These are phyloP conservation scores for Apodemia mormo DNA, from an alignment of 2,888 invertebrate species.

Conservation along the genomic window DNA sequence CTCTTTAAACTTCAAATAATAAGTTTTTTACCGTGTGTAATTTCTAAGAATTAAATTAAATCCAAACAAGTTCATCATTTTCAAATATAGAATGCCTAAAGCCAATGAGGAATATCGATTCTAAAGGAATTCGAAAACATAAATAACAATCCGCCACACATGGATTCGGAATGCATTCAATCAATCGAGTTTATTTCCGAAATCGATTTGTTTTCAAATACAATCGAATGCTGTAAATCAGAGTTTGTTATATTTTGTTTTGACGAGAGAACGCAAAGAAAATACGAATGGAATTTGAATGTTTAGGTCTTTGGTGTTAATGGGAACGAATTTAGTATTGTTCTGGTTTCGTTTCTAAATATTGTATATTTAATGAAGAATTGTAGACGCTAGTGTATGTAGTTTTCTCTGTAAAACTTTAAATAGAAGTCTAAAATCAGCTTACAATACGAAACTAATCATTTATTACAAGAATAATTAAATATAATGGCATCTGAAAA, in stretches of 20 bases:
- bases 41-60: neutral
- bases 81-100: neutral
- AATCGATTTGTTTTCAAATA: conserved; percentile 25
- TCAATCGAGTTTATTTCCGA: conserved; percentile 28
- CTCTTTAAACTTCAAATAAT: too few species aligned
- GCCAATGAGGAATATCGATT: conserved; percentile 3
- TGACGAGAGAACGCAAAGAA: conserved; percentile 17
- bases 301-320: conserved; percentile 1
- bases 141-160: conserved; percentile 17
- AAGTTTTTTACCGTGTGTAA: too few species aligned
- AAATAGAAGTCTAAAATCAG: neutral
- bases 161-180: conserved; percentile 26
- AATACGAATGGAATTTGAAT: conserved; percentile 11
- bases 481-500: too few species aligned
- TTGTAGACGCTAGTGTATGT: neutral
- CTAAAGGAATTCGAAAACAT: conserved; percentile 19
- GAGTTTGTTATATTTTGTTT: conserved; percentile 26
- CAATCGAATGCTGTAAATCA: conserved; percentile 24
- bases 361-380: neutral
- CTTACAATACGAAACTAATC: too few species aligned
- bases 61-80: neutral
- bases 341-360: conserved; percentile 4
- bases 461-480: too few species aligned
- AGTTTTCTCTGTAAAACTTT: neutral
- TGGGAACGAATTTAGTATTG: conserved; percentile 3